A percentile compares a stretch with the other conserved stretches of the same genome.
phyloP scores from a whole-genome alignment of 2,888 invertebrate genomes.

The Apotomis betuletana region DNA sequence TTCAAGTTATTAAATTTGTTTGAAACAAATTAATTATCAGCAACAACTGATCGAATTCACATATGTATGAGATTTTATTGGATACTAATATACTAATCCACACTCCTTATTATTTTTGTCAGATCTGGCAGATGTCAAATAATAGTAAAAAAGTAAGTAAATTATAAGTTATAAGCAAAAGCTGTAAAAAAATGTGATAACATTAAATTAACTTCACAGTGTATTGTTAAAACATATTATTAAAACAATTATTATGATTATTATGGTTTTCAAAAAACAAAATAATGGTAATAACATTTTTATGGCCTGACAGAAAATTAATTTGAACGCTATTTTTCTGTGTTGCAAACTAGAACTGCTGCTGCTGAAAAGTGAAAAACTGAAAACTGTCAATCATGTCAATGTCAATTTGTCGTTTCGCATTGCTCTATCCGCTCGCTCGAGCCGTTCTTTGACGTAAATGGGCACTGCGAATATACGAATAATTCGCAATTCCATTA shows the following conservation, averaged over 20 bases:
- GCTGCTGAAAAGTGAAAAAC: not conserved
- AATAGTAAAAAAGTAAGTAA: not conserved
- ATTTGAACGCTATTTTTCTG: not conserved
- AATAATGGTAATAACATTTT: too few relatives aligned
- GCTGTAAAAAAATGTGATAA: too few relatives aligned
- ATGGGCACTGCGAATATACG: constrained; percentile 33
- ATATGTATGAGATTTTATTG: too few relatives aligned
- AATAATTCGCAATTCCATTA: constrained; percentile 28
- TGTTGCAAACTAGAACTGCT: constrained; percentile 7
- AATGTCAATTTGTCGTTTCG: constrained; percentile 28
- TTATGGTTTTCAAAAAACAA: too few relatives aligned
- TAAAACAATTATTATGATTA: too few relatives aligned
- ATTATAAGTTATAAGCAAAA: not conserved
- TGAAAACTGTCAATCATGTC: too few relatives aligned
- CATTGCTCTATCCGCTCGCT: constrained; percentile 11
- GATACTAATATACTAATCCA: too few relatives aligned
- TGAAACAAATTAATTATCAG: too few relatives aligned
- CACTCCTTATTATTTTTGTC: not conserved
- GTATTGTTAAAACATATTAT: too few relatives aligned
- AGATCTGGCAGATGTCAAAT: not conserved
- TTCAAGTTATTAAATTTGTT: too few relatives aligned
- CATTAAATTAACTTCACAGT: too few relatives aligned
- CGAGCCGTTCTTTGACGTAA: constrained; percentile 32
- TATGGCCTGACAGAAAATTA: not conserved
- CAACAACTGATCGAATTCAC: too few relatives aligned